Conservation (phyloP, 2,113 vertebrate species). For the Megaceryle maxima region DNA sequence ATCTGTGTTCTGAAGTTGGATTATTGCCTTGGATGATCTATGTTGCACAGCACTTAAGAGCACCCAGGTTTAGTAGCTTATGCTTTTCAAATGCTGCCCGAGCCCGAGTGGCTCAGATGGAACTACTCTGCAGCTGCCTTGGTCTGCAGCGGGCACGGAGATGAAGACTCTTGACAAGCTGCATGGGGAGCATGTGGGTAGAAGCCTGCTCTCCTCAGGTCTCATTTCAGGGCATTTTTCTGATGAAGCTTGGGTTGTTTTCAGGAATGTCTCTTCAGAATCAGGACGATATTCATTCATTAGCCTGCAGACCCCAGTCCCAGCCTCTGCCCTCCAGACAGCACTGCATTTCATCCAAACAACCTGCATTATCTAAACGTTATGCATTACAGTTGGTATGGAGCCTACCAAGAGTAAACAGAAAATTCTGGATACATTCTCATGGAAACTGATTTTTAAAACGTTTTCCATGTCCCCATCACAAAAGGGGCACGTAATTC, state of each 20-base stretch:
- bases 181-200: not conserved
- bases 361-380: not conserved
- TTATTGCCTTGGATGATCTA: constrained; percentile 6
- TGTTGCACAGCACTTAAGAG: not conserved
- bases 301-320: not conserved
- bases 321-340: constrained; percentile 29
- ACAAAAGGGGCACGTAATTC: not conserved
- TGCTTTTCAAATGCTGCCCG: not conserved
- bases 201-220: not conserved
- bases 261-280: not conserved
- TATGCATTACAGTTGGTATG: not conserved
- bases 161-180: not conserved
- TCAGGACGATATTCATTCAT: not conserved
- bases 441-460: not conserved
- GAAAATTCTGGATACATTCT: not conserved
- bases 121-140: not conserved
- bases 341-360: not conserved
- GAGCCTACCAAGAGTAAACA: not conserved
- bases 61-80: not conserved
- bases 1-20: constrained; percentile 42
- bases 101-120: not conserved
- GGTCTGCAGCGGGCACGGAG: fast-evolving
- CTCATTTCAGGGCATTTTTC: not conserved
- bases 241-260: not conserved
- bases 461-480: not conserved